These are phyloP conservation scores for Phalanger gymnotis DNA, from an alignment of 2,797 vertebrate genomes.

Conservation along the genomic window DNA sequence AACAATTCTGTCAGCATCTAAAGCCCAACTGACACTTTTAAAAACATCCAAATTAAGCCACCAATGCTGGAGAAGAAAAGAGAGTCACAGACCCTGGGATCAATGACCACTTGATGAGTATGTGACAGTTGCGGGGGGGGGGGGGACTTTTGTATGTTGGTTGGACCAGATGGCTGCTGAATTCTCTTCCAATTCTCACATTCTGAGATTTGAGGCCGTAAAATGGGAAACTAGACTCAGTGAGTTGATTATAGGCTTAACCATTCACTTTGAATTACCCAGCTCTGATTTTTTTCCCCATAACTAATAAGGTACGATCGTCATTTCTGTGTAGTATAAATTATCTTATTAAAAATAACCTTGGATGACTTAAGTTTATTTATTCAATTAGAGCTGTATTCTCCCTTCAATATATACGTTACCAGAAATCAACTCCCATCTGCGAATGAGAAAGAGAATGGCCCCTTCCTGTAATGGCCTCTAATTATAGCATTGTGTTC, in stretches of 20 bases:
- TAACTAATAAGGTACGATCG: conserved; percentile 68
- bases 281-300: conserved; percentile 60
- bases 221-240: conserved; percentile 35
- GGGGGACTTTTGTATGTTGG: neutral
- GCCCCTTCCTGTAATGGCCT: conserved; percentile 36
- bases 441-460: conserved; percentile 34
- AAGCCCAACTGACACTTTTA: neutral
- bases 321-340: conserved; percentile 65
- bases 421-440: conserved; percentile 60
- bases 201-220: neutral
- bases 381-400: conserved; percentile 72
- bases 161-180: neutral
- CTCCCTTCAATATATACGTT: conserved; percentile 50
- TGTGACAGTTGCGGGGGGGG: neutral
- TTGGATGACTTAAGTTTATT: conserved; percentile 71
- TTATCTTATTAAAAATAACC: conserved; percentile 68
- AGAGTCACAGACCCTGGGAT: neutral
- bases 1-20: neutral
- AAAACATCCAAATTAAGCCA: conserved; percentile 44
- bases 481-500: conserved; percentile 55
- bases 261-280: conserved; percentile 56
- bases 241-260: conserved; percentile 50
- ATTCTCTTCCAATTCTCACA: neutral
- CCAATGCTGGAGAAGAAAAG: conserved; percentile 21
- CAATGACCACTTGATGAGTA: neutral